Evolutionary conservation across 2,888 invertebrate species (phyloP).

Genomic region (Lagria hirta): DNA sequence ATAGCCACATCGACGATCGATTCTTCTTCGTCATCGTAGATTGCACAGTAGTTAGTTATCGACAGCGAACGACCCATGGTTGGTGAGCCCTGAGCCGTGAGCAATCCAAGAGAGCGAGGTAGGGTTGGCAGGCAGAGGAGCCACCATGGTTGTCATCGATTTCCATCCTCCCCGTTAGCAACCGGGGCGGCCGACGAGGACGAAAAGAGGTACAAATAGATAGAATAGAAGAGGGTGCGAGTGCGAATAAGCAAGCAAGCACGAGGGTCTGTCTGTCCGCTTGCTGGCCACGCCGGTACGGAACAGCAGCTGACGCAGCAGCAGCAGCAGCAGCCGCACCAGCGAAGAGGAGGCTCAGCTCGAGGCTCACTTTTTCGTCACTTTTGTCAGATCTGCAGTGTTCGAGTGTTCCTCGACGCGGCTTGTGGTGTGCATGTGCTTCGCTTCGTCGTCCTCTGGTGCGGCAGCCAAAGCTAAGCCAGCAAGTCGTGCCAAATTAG

Average conservation of each 20-base stretch:
- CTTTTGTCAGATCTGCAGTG: conserved; percentile 37
- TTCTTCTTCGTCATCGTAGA: conserved; percentile 1
- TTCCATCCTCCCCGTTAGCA: conserved; percentile 21
- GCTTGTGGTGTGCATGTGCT: conserved; percentile 36
- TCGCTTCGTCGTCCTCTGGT: conserved; percentile 28
- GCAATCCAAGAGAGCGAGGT: conserved; percentile 20
- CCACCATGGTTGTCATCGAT: conserved; percentile 24
- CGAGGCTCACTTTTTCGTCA: no score
- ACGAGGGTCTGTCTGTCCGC: conserved; percentile 24
- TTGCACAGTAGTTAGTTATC: not conserved
- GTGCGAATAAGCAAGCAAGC: conserved; percentile 18
- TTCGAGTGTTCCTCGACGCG: conserved; percentile 43
- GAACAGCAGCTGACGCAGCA: conserved; percentile 30
- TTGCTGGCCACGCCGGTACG: conserved; percentile 21
- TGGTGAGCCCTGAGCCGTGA: conserved; percentile 8
- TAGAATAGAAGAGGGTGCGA: conserved; percentile 26
- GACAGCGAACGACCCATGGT: conserved; percentile 1
- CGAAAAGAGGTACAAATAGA: conserved; percentile 24
- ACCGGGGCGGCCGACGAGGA: conserved; percentile 18
- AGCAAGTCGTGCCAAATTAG: conserved; percentile 33
- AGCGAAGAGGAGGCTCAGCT: conserved; percentile 21
- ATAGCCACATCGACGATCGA: conserved; percentile 5
- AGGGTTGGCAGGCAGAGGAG: conserved; percentile 7
- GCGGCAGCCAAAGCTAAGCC: no score
- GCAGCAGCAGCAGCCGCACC: conserved; percentile 26